Evolutionary conservation across 2,888 invertebrate genomes (phyloP).

Genomic region (Catocala fraxini): DNA sequence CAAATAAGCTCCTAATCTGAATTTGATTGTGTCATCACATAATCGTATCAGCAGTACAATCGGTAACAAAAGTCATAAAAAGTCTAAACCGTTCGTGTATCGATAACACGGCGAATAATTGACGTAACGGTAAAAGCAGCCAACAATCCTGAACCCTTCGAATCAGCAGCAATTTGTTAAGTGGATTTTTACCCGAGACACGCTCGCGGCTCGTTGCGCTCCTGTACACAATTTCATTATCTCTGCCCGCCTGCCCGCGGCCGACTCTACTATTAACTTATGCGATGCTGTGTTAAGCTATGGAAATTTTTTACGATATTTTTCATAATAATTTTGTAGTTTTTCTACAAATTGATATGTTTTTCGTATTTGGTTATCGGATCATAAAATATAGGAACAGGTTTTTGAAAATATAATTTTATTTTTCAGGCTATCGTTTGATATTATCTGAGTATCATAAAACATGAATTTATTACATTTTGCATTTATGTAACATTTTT

Average conservation of each 20-base stretch:
- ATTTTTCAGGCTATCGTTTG: too few species aligned
- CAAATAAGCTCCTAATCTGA: neutral
- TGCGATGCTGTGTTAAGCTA: conserved; percentile 78
- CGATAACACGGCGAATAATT: conserved; percentile 82
- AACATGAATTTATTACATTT: too few species aligned
- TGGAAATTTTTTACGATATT: conserved; percentile 62
- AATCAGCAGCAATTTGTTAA: conserved; percentile 88
- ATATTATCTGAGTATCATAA: too few species aligned
- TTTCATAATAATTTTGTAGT: neutral
- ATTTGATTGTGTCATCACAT: neutral
- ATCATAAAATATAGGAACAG: too few species aligned
- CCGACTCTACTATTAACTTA: conserved; percentile 81
- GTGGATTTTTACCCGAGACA: conserved; percentile 88
- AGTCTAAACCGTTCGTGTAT: conserved; percentile 71
- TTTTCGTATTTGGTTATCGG: neutral
- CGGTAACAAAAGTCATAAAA: conserved; percentile 50
- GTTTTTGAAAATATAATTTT: too few species aligned
- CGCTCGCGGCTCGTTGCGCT: conserved; percentile 86
- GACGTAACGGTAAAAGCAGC: conserved; percentile 84
- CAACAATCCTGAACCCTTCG: conserved; percentile 87
- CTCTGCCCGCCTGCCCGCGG: conserved; percentile 79
- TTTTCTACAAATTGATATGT: conserved; percentile 1
- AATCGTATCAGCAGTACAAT: conserved; percentile 28
- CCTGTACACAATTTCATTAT: conserved; percentile 88
- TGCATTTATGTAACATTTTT: too few species aligned